Percentiles rank a stretch among this genome's conserved stretches.
phyloP scores from a whole-genome alignment of 2,888 invertebrate species.

The Schizotus pectinicornis region DNA sequence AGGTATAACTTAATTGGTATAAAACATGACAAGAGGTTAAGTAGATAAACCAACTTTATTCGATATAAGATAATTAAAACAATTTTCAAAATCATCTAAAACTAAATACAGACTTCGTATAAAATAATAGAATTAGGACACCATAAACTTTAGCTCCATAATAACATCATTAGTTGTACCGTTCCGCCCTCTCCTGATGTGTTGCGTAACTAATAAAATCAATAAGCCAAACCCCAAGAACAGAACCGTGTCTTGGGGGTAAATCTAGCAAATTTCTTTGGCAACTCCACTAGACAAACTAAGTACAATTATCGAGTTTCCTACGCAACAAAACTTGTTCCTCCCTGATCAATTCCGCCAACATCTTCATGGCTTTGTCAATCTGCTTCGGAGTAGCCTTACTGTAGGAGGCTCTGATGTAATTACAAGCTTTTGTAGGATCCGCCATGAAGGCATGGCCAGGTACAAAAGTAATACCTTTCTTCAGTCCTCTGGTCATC shows the following conservation, averaged over 20 bases:
- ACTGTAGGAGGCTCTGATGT: conserved; percentile 75
- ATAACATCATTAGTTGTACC: conserved; percentile 1
- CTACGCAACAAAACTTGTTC: conserved; percentile 61
- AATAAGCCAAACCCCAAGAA: conserved; percentile 10
- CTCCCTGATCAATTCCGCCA: conserved; percentile 67
- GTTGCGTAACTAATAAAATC: conserved; percentile 18
- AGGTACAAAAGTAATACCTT: conserved; percentile 74
- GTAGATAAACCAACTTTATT: too few relatives aligned
- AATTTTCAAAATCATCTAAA: too few relatives aligned
- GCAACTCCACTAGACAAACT: conserved; percentile 26
- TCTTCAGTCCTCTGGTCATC: conserved; percentile 69
- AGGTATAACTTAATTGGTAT: too few relatives aligned
- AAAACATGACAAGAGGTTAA: too few relatives aligned
- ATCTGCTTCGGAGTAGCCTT: conserved; percentile 70
- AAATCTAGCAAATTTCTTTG: conserved; percentile 6
- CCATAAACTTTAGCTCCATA: neutral
- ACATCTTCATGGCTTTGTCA: conserved; percentile 64
- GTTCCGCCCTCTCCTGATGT: conserved; percentile 14
- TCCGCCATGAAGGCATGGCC: conserved; percentile 77
- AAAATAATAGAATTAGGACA: neutral
- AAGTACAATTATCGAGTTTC: conserved; percentile 54
- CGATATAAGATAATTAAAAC: too few relatives aligned
- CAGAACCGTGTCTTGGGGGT: conserved; percentile 16
- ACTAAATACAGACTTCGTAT: too few relatives aligned
- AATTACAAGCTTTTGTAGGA: conserved; percentile 66